Percentiles rank a stretch among this genome's conserved stretches.
These are phyloP conservation scores for Fragum fragum DNA, from an alignment of 2,888 invertebrate species.

Conservation along the genomic window DNA sequence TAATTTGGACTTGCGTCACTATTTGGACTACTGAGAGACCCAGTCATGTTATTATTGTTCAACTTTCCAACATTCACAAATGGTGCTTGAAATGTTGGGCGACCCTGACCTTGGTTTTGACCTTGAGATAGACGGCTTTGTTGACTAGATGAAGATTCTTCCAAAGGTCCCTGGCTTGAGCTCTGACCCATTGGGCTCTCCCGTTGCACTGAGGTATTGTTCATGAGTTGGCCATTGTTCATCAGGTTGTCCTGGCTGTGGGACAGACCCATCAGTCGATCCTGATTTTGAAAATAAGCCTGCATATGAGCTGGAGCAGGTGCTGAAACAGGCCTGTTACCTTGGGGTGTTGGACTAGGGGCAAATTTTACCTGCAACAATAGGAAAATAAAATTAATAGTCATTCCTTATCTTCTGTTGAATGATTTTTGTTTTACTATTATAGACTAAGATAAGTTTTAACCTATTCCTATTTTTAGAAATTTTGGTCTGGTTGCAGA, in stretches of 20 bases:
- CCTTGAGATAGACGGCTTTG: conserved; percentile 59
- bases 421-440: too few species aligned
- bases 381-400: neutral
- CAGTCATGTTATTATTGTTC: conserved; percentile 6
- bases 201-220: conserved; percentile 49
- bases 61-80: conserved; percentile 11
- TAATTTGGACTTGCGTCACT: conserved; percentile 56
- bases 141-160: conserved; percentile 77
- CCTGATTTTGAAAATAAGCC: conserved; percentile 51
- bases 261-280: conserved; percentile 37
- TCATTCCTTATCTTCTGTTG: too few species aligned
- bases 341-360: conserved; percentile 23
- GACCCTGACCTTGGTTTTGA: conserved; percentile 23
- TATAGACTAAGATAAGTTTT: too few species aligned
- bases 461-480: too few species aligned
- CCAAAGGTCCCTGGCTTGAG: conserved; percentile 74
- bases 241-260: conserved; percentile 58
- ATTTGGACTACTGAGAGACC: conserved; percentile 30
- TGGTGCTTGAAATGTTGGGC: conserved; percentile 34
- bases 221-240: conserved; percentile 48
- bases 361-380: conserved; percentile 39
- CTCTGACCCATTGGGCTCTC: conserved; percentile 82
- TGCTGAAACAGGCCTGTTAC: conserved; percentile 54
- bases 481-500: too few species aligned
- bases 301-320: conserved; percentile 66